A percentile compares a stretch with the other conserved stretches of the same genome.
Conservation (phyloP, 2,113 vertebrate genomes). For the Phainopepla nitens region DNA sequence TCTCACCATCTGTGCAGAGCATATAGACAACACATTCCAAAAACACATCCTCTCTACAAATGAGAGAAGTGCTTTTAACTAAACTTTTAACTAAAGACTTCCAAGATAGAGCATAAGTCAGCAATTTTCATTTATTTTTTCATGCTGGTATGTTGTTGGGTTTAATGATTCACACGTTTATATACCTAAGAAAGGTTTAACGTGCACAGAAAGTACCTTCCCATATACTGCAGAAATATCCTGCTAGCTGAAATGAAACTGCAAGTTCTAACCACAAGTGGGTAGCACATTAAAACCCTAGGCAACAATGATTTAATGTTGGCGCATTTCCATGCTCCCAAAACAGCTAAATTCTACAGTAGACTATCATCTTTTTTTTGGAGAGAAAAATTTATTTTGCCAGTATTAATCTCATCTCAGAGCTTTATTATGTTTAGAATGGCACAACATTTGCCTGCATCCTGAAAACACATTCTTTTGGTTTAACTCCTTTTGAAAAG, state of each 20-base stretch:
- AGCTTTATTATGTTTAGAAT: neutral
- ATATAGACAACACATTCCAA: neutral
- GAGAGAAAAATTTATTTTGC: neutral
- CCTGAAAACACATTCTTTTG: neutral
- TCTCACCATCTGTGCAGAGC: neutral
- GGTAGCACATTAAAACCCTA: neutral
- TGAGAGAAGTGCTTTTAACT: neutral
- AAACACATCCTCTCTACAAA: neutral
- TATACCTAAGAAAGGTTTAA: neutral
- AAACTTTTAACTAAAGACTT: neutral
- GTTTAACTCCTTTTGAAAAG: neutral
- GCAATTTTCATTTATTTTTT: neutral
- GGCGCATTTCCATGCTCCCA: neutral
- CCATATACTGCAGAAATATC: neutral
- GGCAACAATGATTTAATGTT: neutral
- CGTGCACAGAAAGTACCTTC: neutral
- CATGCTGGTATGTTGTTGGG: neutral
- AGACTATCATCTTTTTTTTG: neutral
- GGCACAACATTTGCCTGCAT: neutral
- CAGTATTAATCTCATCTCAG: neutral
- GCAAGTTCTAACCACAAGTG: neutral
- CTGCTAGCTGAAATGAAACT: neutral
- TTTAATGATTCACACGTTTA: neutral
- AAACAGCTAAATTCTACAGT: neutral
- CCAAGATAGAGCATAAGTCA: neutral